Evolutionary conservation across 2,888 invertebrate genomes (phyloP), one percentile per base, ranked within the genome.

Genomic region (Oscheius sp.): DNA sequence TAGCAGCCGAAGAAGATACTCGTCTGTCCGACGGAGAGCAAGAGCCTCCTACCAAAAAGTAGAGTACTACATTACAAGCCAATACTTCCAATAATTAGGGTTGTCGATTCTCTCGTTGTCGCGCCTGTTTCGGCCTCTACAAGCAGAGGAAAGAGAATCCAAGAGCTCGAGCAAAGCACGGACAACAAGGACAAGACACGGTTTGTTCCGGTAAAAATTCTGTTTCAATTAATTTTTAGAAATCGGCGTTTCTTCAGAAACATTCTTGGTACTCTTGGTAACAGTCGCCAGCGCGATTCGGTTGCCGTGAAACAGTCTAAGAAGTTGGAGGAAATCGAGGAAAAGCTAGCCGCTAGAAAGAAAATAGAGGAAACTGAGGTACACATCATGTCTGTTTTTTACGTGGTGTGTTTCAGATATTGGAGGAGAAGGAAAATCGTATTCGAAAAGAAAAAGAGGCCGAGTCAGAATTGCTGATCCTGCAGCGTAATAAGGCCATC

Each of bases 401-500:
- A 42, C 3, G 4, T 5, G 7, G 3, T 42, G 29, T 48, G n/a
- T 29, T 63, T 2, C 11, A 68, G 68, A 53, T 53, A 13, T 21
- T 51, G 7, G 55, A 68, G 42, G 37, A 53, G 33, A 53, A 55
- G 21, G 53, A 42, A 55, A 32, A 33, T 5, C 35, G 55, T 53
- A 32, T 68, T 32, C 68, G 35, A 5, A 32, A 68, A 37, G 21
- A 7, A 32, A 35, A n/a, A 29, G 68, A 53, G 35, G 55, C 53
- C 10, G 53, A 55, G 21, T 51, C n/a, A 37, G 68, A 53, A 29
- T 10, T 53, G 55, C 10, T 2, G 2, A 33, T 13, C 7, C n/a
- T 55, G 10, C 35, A n/a, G n/a, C 53, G 68, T 9, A 68, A 55
- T 5, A 68, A 68, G 37, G 68, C 68, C 42, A 33, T 68, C 21